Base-by-base conservation (phyloP, 2,888 invertebrate species). In the Rotaria socialis region DNA sequence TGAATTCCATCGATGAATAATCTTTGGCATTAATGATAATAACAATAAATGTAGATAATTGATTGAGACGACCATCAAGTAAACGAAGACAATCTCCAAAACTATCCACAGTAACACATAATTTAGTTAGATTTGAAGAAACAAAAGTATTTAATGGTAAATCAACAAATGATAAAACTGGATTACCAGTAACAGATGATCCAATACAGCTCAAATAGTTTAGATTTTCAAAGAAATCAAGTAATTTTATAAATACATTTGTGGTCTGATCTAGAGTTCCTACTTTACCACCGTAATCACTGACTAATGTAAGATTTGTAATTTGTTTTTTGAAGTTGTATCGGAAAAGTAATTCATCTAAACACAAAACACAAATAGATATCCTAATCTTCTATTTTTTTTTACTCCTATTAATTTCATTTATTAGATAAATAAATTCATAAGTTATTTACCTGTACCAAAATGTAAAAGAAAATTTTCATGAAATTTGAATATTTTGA, bases 21-120 rank as follows among this genome's bases (percentile, higher is more conserved):
- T 58, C 58, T n/a, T 58, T n/a, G 24, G n/a, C 58, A 24, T n/a
- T n/a, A 58, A n/a, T 8, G n/a, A 58, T 58, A 58, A 58, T 67
- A 67, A 67, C 67, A 27, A 67, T 67, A 35, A 67, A 67, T 67
- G 67, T 67, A 27, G 67, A 27, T 14, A 67, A 27, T 67, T 67
- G 67, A 14, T 74, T 74, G 16, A 74, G 41, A 74, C 41, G 74
- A 74, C 74, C 74, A 74, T 74, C 41, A 75, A 75, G 75, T 43
- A 43, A 75, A 47, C 7, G 41, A 43, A 75, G 75, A 75, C 75
- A 75, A 41, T 43, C 75, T 24, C n/a, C 75, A 75, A 75, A 75
- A 43, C 4, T 75, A 75, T 75, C 7, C 19, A 75, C 41, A 43
- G 4, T 43, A n/a, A 75, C 47, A 10, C 35, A 41, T 74, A 74